These are phyloP conservation scores for Synodontis membranacea DNA, from an alignment of 2,113 vertebrate species.

Conservation along the genomic window DNA sequence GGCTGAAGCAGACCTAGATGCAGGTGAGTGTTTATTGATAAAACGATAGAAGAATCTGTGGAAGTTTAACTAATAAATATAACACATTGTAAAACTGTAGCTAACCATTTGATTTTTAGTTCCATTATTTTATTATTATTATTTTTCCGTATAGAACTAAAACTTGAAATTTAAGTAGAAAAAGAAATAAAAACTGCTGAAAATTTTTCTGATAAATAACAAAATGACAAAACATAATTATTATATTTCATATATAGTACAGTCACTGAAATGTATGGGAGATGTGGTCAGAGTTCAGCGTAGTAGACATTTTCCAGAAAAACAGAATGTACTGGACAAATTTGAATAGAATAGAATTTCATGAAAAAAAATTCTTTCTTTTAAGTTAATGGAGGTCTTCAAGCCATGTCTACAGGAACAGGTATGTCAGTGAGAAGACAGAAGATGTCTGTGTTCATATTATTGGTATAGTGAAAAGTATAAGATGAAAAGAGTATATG, in stretches of 20 bases:
- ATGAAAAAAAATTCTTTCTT: constrained; percentile 16
- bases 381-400: constrained; percentile 60
- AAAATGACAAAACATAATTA: background rate
- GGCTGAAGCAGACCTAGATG: constrained; percentile 65
- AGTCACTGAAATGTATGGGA: background rate
- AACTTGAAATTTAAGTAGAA: too few species aligned
- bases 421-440: constrained; percentile 57
- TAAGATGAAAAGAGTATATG: too few species aligned
- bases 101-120: background rate
- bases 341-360: background rate
- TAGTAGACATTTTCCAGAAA: background rate
- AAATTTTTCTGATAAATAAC: background rate
- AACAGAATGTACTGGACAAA: background rate
- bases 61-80: background rate
- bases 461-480: background rate
- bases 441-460: too few species aligned
- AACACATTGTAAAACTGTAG: background rate
- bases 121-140: background rate
- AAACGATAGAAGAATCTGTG: background rate
- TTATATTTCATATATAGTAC: background rate
- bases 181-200: background rate
- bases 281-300: background rate
- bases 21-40: constrained; percentile 48
- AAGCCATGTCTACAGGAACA: constrained; percentile 68
- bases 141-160: background rate